These are phyloP conservation scores for Panzeria rudis DNA, from an alignment of 2,888 invertebrate species.

Conservation along the genomic window DNA sequence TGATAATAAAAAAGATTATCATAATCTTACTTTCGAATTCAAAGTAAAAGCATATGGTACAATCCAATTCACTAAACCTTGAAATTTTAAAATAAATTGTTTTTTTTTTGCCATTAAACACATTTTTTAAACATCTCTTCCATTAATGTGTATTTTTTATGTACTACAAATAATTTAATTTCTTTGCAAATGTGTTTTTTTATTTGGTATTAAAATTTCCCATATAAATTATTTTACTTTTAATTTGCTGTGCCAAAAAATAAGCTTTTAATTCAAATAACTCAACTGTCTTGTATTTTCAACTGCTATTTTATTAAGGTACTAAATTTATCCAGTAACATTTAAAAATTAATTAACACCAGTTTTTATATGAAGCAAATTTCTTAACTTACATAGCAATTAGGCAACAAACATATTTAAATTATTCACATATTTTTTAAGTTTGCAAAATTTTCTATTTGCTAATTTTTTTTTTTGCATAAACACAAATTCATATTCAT, in stretches of 20 bases:
- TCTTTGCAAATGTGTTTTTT: neutral
- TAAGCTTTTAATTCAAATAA: neutral
- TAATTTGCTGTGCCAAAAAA: neutral
- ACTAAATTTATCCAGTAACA: conserved; percentile 4
- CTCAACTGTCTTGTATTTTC: conserved; percentile 5
- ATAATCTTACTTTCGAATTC: neutral
- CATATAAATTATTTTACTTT: conserved; percentile 16
- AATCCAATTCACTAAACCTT: conserved; percentile 7
- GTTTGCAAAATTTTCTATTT: neutral
- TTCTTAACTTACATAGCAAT: conserved; percentile 38
- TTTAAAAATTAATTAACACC: conserved; percentile 42
- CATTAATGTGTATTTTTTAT: neutral
- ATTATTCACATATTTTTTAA: neutral
- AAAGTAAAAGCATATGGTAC: neutral
- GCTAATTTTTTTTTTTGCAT: neutral
- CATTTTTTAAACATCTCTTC: neutral
- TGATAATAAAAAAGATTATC: neutral
- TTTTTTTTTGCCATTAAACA: neutral
- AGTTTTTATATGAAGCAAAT: conserved; percentile 25
- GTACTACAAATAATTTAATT: neutral
- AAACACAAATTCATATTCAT: neutral
- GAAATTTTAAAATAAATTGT: conserved; percentile 6
- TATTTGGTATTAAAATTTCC: neutral
- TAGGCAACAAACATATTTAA: conserved; percentile 35
- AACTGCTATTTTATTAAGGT: conserved; percentile 12